Percentiles rank a stretch among this genome's conserved stretches.
These are phyloP conservation scores for Nymphalis c-album DNA, from an alignment of 2,888 invertebrate genomes.

Conservation along the genomic window DNA sequence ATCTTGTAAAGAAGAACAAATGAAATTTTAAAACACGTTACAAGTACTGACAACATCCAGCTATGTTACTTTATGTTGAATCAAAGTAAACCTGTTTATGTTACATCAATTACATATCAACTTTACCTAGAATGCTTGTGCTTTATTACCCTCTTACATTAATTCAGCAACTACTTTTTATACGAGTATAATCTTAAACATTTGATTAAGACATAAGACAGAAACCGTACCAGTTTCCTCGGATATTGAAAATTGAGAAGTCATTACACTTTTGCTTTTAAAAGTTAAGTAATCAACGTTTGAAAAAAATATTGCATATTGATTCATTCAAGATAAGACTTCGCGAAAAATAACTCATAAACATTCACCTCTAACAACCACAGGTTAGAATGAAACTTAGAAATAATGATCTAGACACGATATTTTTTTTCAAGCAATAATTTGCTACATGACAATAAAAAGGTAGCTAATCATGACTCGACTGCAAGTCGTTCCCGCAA, in stretches of 20 bases:
- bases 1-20: background rate
- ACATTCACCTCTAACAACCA: background rate
- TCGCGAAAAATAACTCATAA: background rate
- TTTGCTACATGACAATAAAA: slow-evolving; percentile 9
- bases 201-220: too few species aligned
- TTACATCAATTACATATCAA: slow-evolving; percentile 67
- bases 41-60: slow-evolving; percentile 18
- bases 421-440: background rate
- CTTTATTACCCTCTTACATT: background rate
- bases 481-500: slow-evolving; percentile 49
- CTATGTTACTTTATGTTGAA: slow-evolving; percentile 38
- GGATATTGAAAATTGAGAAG: too few species aligned
- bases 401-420: background rate
- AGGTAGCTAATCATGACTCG: slow-evolving; percentile 17
- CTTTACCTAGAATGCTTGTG: slow-evolving; percentile 50
- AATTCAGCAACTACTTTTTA: background rate
- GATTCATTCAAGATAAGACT: background rate
- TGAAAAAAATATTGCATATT: too few species aligned
- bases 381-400: background rate
- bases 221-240: too few species aligned
- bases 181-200: too few species aligned
- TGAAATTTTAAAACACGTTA: background rate
- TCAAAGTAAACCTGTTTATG: slow-evolving; percentile 53
- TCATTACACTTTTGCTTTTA: too few species aligned
- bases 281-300: too few species aligned